A percentile compares a stretch with the other conserved stretches of the same genome.
Conservation (phyloP, 2,113 vertebrate genomes). For the Cinclus cinclus region DNA sequence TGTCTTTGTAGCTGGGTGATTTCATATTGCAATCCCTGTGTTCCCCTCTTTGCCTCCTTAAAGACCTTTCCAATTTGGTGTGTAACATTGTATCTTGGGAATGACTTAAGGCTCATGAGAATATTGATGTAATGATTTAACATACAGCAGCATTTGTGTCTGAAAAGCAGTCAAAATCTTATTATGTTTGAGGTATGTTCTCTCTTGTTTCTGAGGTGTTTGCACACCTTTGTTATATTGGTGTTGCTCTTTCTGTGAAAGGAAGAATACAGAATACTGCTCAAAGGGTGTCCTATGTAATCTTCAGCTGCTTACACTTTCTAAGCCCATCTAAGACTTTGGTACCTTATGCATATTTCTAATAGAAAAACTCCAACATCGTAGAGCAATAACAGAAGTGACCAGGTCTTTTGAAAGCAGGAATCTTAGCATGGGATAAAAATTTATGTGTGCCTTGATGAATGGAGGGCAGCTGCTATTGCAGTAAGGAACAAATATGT, state of each 20-base stretch:
- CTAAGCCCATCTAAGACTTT: neutral
- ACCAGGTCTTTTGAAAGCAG: neutral
- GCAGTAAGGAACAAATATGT: neutral
- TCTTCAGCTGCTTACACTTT: neutral
- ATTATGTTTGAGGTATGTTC: neutral
- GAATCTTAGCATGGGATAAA: neutral
- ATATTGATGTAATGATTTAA: neutral
- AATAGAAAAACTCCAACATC: neutral
- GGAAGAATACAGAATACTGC: neutral
- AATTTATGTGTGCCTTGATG: neutral
- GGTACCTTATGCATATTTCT: neutral
- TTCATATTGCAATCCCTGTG: neutral
- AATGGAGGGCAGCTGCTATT: neutral
- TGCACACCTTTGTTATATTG: neutral
- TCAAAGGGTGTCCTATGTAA: neutral
- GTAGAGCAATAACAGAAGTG: neutral
- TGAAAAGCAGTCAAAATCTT: neutral
- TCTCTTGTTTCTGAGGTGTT: neutral
- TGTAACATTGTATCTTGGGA: neutral
- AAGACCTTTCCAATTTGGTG: neutral
- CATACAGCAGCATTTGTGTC: neutral
- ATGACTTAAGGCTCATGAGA: neutral
- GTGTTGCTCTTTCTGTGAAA: neutral
- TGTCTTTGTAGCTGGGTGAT: neutral
- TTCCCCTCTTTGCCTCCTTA: neutral